phyloP scores from a whole-genome alignment of 2,113 vertebrate genomes.

The Proteles cristata region DNA sequence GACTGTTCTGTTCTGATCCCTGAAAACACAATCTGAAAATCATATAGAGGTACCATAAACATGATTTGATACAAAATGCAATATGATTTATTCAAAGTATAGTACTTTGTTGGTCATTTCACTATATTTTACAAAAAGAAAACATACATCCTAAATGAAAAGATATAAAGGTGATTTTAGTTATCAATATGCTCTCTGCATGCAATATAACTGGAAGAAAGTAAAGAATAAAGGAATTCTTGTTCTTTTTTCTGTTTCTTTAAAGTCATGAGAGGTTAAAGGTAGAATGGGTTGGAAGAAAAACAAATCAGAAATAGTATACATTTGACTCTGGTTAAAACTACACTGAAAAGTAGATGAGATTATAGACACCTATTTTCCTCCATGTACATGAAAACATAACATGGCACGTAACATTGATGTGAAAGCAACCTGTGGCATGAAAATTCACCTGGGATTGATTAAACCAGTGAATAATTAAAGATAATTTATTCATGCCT shows the following conservation, averaged over 20 bases:
- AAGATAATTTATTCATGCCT: not conserved
- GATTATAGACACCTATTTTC: not conserved
- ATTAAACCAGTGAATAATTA: not conserved
- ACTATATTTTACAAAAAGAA: not conserved
- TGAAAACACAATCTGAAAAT: not conserved
- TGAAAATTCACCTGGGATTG: not conserved
- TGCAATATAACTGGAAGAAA: not conserved
- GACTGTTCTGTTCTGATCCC: not conserved
- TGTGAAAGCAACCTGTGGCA: not conserved
- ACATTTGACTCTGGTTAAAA: not conserved
- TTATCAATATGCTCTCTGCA: not conserved
- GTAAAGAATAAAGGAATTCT: not conserved
- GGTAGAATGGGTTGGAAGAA: not conserved
- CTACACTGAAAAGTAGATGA: not conserved
- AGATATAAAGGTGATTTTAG: not conserved
- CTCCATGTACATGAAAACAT: not conserved
- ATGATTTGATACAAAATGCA: not conserved
- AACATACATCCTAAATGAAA: not conserved
- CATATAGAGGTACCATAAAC: not conserved
- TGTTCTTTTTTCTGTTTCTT: not conserved
- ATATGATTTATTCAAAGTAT: not conserved
- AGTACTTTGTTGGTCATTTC: not conserved
- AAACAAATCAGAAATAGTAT: slow-evolving; percentile 5
- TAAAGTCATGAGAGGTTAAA: not conserved
- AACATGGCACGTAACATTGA: not conserved